Evolutionary conservation across 2,797 vertebrate species (phyloP), one percentile per base, ranked within the genome.

Genomic region (Anabacerthia variegaticeps): DNA sequence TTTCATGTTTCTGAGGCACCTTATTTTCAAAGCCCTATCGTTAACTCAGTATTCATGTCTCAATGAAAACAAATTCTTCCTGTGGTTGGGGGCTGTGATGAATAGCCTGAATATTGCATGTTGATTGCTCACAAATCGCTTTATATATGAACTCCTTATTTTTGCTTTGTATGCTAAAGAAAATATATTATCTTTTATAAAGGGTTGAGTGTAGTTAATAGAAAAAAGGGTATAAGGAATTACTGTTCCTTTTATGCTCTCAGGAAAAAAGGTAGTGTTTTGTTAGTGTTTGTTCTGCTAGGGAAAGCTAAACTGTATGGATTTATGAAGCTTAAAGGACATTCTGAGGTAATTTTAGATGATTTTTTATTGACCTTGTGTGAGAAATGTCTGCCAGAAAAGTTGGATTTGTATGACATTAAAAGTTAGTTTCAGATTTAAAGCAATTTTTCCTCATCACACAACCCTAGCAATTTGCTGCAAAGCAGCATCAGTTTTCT

Each of bases 121-220:
- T 79, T 93, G 77, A 86, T 90, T 75, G 28, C 63, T 94, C 51
- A 51, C 28, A 63, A 78, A 71, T 93, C 34, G 10, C 26, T 76
- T 84, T 84, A 27, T 69, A 30, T 75, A 20, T 63, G 43, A 90
- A 39, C 44, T 84, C 58, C 16, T 81, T 62, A 26, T 43, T 86
- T 94, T 86, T 90, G 20, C 39, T 93, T 86, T 79, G 48, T 84
- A 67, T 79, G 18, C 58, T 90, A 59, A 59, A 48, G 26, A 78
- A 94, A 62, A 63, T 78, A 16, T 27, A 76, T 93, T 95, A 62
- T 84, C 49, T 89, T 92, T 88, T 89, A 48, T 78, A 61, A 80
- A 89, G 14, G 30, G 44, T 75, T 62, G 24, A 67, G 32, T 68
- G 71, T 74, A 61, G 48, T 79, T 92, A 77, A 80, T 80, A 80